phyloP scores from a whole-genome alignment of 1,140 invertebrate species.

The Oedothorax gibbosus region DNA sequence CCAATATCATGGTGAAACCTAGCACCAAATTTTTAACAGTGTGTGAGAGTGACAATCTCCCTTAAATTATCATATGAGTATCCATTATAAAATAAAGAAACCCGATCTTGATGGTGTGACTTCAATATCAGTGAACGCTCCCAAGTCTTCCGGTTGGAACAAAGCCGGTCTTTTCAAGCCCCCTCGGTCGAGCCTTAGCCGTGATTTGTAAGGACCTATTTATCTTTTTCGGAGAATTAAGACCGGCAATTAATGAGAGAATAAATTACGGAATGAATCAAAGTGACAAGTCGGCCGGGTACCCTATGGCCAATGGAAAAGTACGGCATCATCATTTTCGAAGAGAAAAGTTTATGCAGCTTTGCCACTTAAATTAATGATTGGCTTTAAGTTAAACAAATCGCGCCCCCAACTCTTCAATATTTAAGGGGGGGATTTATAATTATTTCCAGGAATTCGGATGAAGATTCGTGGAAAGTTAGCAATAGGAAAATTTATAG shows the following conservation, averaged over 20 bases:
- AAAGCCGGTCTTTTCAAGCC: slow-evolving; percentile 54
- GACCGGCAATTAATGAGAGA: slow-evolving; percentile 59
- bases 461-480: slow-evolving; percentile 56
- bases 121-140: slow-evolving; percentile 12
- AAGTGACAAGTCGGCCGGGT: slow-evolving; percentile 55
- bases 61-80: too few species aligned
- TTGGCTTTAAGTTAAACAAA: slow-evolving; percentile 59
- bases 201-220: slow-evolving; percentile 60
- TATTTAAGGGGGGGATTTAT: slow-evolving; percentile 56
- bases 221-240: slow-evolving; percentile 61
- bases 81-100: neutral
- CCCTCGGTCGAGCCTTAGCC: slow-evolving; percentile 51
- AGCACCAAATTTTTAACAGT: too few species aligned
- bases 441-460: slow-evolving; percentile 53
- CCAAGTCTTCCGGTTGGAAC: slow-evolving; percentile 20
- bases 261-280: slow-evolving; percentile 60
- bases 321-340: slow-evolving; percentile 56
- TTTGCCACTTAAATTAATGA: slow-evolving; percentile 51
- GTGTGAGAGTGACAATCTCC: too few species aligned
- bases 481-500: slow-evolving; percentile 41
- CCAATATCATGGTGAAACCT: too few species aligned
- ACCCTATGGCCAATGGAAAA: slow-evolving; percentile 55
- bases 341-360: slow-evolving; percentile 57
- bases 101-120: neutral
- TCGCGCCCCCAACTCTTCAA: slow-evolving; percentile 26